Evolutionary conservation across 2,888 invertebrate species (phyloP).

Genomic region (Axea sp.): DNA sequence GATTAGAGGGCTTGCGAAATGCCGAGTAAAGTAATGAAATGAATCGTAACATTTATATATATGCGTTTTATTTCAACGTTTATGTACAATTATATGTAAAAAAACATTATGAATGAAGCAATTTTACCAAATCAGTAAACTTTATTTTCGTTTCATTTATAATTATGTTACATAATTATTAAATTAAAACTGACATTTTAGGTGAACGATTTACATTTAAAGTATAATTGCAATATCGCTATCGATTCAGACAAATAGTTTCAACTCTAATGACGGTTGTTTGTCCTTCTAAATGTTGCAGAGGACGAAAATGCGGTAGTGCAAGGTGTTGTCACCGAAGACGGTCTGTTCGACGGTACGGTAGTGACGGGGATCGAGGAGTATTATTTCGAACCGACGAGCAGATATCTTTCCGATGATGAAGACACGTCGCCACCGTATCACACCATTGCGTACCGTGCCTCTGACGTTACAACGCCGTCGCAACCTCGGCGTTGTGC

Average conservation of each 20-base stretch:
- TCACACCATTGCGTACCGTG: slow-evolving; percentile 92
- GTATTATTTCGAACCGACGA: slow-evolving; percentile 91
- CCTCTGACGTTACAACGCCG: slow-evolving; percentile 85
- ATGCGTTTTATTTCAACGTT: too few species aligned
- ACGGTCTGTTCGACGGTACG: slow-evolving; percentile 94
- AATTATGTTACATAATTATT: too few species aligned
- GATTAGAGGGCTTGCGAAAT: too few species aligned
- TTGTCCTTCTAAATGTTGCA: slow-evolving; percentile 79
- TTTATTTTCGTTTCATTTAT: too few species aligned
- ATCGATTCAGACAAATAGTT: background rate
- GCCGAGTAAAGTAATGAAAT: too few species aligned
- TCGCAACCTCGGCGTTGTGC: slow-evolving; percentile 80
- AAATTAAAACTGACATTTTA: too few species aligned
- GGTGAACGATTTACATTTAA: too few species aligned
- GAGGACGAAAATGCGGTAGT: slow-evolving; percentile 91
- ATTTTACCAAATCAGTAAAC: too few species aligned
- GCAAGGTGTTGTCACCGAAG: slow-evolving; percentile 91
- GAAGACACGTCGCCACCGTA: slow-evolving; percentile 81
- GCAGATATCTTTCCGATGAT: slow-evolving; percentile 82
- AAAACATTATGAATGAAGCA: too few species aligned
- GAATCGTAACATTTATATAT: too few species aligned
- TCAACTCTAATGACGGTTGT: slow-evolving; percentile 29
- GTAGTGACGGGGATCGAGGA: slow-evolving; percentile 89
- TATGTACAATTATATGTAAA: too few species aligned
- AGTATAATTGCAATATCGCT: background rate